Evolutionary conservation across 2,113 vertebrate species (phyloP).

Genomic region (Prinia subflava): DNA sequence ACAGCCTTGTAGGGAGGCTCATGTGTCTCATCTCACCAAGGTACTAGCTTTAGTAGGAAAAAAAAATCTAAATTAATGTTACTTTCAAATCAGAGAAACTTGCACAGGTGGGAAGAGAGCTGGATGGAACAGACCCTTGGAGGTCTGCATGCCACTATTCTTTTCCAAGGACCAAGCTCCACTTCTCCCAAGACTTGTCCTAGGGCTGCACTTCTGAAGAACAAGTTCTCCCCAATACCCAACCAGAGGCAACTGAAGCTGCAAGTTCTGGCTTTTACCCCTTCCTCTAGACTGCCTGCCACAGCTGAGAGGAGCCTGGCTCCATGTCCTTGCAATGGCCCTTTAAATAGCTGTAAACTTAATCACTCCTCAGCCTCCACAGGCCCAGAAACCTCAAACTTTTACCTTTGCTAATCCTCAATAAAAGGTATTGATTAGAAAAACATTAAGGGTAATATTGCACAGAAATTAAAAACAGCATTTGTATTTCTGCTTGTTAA

Average conservation of each 20-base stretch:
- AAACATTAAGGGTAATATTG: neutral
- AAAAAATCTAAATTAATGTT: neutral
- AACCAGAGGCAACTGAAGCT: neutral
- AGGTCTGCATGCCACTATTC: neutral
- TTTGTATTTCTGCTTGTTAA: neutral
- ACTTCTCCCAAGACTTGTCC: neutral
- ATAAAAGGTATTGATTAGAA: neutral
- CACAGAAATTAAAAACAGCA: neutral
- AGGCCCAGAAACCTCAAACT: neutral
- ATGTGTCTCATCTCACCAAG: neutral
- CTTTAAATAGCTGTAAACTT: neutral
- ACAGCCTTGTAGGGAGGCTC: neutral
- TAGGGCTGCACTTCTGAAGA: neutral
- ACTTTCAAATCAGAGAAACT: neutral
- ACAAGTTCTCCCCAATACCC: neutral
- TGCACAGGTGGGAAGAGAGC: neutral
- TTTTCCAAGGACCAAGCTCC: neutral
- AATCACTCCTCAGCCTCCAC: neutral
- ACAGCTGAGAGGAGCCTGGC: neutral
- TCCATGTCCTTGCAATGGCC: neutral
- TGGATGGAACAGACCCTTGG: neutral
- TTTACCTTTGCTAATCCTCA: neutral
- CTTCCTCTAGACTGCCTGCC: neutral
- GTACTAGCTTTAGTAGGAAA: neutral
- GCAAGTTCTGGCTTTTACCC: neutral